A percentile compares a stretch with the other conserved stretches of the same genome.
Conservation (phyloP, 2,113 vertebrate species). For the Kryptolebias marmoratus region DNA sequence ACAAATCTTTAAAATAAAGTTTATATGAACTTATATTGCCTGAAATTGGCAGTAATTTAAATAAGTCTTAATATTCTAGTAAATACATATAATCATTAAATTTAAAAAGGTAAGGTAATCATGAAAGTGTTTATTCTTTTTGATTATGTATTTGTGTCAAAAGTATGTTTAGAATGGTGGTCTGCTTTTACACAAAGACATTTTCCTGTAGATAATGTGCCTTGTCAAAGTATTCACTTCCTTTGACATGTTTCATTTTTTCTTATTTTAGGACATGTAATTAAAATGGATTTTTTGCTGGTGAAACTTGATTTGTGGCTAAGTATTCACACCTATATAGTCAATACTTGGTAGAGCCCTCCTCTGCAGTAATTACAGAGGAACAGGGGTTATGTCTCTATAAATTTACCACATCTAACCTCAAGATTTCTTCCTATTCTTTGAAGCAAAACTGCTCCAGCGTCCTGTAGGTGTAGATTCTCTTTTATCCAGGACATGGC, state of each 20-base stretch:
- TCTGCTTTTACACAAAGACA: too few species aligned
- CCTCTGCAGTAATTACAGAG: neutral
- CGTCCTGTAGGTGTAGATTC: neutral
- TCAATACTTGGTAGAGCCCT: neutral
- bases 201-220: neutral
- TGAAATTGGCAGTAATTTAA: neutral
- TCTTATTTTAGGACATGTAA: neutral
- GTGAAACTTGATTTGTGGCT: neutral
- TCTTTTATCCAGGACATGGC: too few species aligned
- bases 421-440: neutral
- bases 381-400: neutral
- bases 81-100: too few species aligned
- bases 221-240: neutral
- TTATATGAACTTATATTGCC: neutral
- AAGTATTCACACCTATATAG: neutral
- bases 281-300: neutral
- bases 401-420: neutral
- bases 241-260: neutral
- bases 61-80: too few species aligned
- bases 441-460: neutral
- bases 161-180: too few species aligned
- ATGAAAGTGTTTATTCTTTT: too few species aligned
- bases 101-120: too few species aligned
- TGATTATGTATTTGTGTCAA: too few species aligned
- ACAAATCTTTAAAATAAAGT: neutral